Evolutionary conservation across 2,797 vertebrate species (phyloP).

Genomic region (Oreochromis mossambicus): DNA sequence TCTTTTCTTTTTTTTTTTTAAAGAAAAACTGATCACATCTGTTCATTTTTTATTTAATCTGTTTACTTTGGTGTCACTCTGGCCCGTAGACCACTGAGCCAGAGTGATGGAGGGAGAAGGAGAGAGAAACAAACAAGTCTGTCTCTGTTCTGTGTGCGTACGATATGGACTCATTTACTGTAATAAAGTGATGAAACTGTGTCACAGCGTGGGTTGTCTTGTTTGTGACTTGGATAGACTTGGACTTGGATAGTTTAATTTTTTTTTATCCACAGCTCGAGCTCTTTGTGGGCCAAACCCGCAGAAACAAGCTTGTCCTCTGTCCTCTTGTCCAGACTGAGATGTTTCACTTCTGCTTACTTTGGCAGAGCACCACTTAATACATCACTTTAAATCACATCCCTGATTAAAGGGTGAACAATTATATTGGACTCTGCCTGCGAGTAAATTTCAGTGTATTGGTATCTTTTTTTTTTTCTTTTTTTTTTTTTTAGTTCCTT

Average conservation of each 20-base stretch:
- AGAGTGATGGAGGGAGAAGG: background rate
- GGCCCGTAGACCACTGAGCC: background rate
- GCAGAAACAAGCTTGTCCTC: background rate
- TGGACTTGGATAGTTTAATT: background rate
- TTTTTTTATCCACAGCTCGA: fast-evolving
- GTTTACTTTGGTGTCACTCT: background rate
- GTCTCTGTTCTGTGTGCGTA: slow-evolving; percentile 65
- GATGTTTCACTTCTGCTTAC: background rate
- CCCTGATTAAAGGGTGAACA: background rate
- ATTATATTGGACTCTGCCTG: background rate
- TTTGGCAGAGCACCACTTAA: fast-evolving
- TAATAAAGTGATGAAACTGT: slow-evolving; percentile 76
- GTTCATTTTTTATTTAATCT: background rate
- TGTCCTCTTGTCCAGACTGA: background rate
- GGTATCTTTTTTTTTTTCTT: background rate
- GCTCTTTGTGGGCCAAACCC: fast-evolving
- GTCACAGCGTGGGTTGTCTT: background rate
- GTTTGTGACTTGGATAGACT: background rate
- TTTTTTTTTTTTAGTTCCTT: background rate
- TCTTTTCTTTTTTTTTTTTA: too few relatives aligned
- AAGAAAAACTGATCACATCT: background rate
- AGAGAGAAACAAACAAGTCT: slow-evolving; percentile 48
- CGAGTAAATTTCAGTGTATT: background rate
- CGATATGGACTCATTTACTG: slow-evolving; percentile 69
- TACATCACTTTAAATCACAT: background rate